phyloP scores from a whole-genome alignment of 2,797 vertebrate genomes.

The Danionella dracula region DNA sequence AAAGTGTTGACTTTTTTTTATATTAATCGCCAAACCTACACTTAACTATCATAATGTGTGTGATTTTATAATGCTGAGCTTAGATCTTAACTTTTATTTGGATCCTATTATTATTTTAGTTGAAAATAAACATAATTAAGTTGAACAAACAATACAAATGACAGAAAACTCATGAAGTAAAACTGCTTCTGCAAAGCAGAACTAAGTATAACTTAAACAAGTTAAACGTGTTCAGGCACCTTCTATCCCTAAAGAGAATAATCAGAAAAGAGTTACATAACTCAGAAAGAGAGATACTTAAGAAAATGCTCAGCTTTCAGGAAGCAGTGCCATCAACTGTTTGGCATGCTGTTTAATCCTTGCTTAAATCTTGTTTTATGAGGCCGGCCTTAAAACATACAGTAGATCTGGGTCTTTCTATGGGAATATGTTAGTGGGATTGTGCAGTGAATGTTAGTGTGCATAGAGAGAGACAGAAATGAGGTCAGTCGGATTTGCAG shows the following conservation, averaged over 20 bases:
- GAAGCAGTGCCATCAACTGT: conserved; percentile 30
- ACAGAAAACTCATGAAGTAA: too few species aligned
- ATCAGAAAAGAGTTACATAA: conserved; percentile 30
- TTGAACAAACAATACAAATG: too few species aligned
- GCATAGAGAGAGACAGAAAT: conserved; percentile 19
- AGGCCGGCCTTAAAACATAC: background rate
- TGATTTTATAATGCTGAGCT: too few species aligned
- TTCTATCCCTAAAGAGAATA: conserved; percentile 15
- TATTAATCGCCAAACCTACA: too few species aligned
- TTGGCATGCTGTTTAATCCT: conserved; percentile 19
- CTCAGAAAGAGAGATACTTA: conserved; percentile 32
- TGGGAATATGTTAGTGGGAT: conserved; percentile 6
- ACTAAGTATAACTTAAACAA: conserved; percentile 5
- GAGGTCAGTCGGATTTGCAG: conserved; percentile 38
- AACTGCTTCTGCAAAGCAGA: background rate
- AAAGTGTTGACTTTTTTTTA: too few species aligned
- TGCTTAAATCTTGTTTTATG: conserved; percentile 8
- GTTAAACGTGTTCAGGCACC: conserved; percentile 38
- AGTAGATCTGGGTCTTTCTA: background rate
- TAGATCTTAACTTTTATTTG: too few species aligned
- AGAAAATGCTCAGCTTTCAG: conserved; percentile 24
- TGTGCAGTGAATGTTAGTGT: background rate
- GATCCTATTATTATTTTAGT: too few species aligned
- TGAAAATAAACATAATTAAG: too few species aligned
- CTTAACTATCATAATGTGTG: too few species aligned